Evolutionary conservation across 2,113 vertebrate genomes (phyloP).

Genomic region (Rhinoptilus africanus): DNA sequence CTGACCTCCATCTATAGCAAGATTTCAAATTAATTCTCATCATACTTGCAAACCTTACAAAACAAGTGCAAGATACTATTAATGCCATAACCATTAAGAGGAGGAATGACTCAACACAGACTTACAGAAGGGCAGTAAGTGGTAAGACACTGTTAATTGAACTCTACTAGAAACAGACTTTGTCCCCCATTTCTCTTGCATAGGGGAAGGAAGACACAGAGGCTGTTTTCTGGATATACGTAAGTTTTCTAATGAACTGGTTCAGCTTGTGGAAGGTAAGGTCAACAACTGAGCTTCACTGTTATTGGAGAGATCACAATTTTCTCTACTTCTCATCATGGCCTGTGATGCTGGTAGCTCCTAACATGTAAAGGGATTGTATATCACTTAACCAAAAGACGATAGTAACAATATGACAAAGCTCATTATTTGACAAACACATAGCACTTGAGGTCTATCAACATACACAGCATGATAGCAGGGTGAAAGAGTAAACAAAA

Average conservation of each 20-base stretch:
- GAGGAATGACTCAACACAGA: not conserved
- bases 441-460: not conserved
- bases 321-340: not conserved
- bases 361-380: not conserved
- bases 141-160: not conserved
- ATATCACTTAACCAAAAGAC: not conserved
- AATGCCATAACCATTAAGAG: not conserved
- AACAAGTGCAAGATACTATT: not conserved
- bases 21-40: not conserved
- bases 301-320: not conserved
- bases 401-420: not conserved
- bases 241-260: not conserved
- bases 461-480: not conserved
- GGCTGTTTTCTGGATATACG: not conserved
- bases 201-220: not conserved
- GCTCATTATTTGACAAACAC: not conserved
- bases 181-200: not conserved
- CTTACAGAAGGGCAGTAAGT: not conserved
- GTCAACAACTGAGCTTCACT: not conserved
- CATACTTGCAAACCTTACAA: not conserved
- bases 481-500: constrained; percentile 36
- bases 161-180: not conserved
- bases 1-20: not conserved
- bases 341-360: not conserved
- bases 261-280: not conserved